Evolutionary conservation across 2,888 invertebrate species (phyloP), one percentile per base, ranked within the genome.

Genomic region (Eudasyphora cyanicolor): DNA sequence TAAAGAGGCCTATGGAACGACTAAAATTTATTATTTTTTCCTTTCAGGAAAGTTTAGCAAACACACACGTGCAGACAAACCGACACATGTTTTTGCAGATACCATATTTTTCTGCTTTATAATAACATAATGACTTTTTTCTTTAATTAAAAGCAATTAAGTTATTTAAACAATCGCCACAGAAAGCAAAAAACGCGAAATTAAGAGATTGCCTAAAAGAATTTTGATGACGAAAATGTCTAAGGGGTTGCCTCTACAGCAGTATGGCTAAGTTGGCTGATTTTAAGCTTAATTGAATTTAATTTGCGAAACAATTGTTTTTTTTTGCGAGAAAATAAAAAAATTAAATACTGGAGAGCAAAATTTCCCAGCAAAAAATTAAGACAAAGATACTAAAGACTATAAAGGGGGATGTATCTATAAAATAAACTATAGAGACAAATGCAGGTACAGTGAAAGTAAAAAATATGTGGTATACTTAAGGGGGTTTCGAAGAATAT

Each of bases 251-350:
- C n/a, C 45, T 45, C n/a, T 3, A n/a, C 45, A 45, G 1, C 45
- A 45, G 45, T 6, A 2, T 45, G 45, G 24, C 57, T 27, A 27
- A 45, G 24, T 19, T 27, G 57, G 1, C 69, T 75, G 78, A 38
- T 71, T 79, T 82, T 79, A 81, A 77, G 82, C 77, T 85, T 86
- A 86, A 86, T 86, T 86, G 82, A 85, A 83, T 86, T 86, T 86
- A 84, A 85, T 86, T 85, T 74, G 76, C 82, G n/a, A 86, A 84
- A 82, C 81, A 82, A 86, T 84, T 82, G 84, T 76, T n/a, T n/a
- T n/a, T n/a, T n/a, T n/a, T 84, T 84, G 81, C 71, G 51, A 81
- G 69, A 82, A 82, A 14, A 3, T 29, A 73, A 38, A 73, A 71
- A 29, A n/a, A n/a, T n/a, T n/a, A n/a, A n/a, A 60, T 54, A 60